Conservation (phyloP, 2,888 invertebrate species). For the Drosophila nigricruria region DNA sequence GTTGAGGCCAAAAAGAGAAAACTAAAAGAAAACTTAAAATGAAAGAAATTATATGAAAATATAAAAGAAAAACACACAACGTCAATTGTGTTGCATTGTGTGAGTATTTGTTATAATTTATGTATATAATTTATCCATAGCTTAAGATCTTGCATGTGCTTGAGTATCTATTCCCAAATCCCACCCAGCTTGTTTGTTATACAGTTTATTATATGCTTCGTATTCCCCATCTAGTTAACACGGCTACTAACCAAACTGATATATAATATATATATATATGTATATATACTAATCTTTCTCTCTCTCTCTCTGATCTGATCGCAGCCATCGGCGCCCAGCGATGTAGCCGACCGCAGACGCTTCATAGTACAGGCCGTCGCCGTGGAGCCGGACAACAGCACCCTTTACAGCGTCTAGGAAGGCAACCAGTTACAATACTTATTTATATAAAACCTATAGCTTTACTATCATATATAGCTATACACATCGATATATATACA, state of each 20-base stretch:
- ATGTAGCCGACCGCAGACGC: conserved; percentile 76
- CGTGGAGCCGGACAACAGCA: conserved; percentile 82
- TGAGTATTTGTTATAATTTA: conserved; percentile 66
- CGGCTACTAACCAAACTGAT: conserved; percentile 12
- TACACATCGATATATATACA: neutral
- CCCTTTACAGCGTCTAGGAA: conserved; percentile 68
- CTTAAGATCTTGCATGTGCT: conserved; percentile 30
- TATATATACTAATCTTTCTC: neutral
- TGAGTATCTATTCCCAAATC: neutral
- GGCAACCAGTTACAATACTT: conserved; percentile 10
- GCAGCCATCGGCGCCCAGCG: conserved; percentile 53
- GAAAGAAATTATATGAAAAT: neutral
- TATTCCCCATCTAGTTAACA: neutral
- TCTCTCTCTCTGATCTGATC: neutral
- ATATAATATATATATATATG: neutral
- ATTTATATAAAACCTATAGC: conserved; percentile 52
- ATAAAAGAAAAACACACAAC: conserved; percentile 39
- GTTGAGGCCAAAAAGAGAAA: conserved; percentile 59
- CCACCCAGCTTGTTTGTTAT: conserved; percentile 18
- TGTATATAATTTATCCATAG: conserved; percentile 3
- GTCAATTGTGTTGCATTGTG: conserved; percentile 65
- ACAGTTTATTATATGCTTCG: neutral
- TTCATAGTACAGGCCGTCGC: conserved; percentile 83
- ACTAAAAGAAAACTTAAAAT: neutral
- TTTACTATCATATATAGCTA: conserved; percentile 35